Percentiles rank a stretch among this genome's conserved stretches.
Conservation (phyloP, 2,888 invertebrate species). For the Lasioglossum lativentre region DNA sequence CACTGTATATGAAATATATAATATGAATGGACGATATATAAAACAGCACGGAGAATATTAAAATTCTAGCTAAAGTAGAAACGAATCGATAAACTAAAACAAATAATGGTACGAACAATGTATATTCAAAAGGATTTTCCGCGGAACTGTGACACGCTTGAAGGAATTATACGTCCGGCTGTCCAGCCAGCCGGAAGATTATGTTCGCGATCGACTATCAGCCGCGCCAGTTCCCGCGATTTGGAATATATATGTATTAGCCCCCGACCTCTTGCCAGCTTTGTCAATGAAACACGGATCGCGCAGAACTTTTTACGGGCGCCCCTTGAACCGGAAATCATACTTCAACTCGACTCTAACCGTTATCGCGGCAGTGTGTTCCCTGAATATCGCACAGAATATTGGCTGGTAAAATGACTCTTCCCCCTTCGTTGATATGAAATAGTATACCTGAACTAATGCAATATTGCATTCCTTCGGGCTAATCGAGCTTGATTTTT, state of each 20-base stretch:
- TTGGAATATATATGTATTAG: slow-evolving; percentile 22
- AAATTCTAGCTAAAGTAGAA: neutral
- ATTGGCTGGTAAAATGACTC: slow-evolving; percentile 26
- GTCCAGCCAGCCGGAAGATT: slow-evolving; percentile 35
- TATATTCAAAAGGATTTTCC: neutral
- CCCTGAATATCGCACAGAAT: neutral
- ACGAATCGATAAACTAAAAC: neutral
- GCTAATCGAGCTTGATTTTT: neutral
- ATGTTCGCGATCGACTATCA: slow-evolving; percentile 58
- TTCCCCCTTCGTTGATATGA: slow-evolving; percentile 14
- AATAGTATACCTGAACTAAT: neutral
- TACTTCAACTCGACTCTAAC: slow-evolving; percentile 16
- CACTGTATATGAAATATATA: too few relatives aligned
- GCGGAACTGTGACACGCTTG: too few relatives aligned
- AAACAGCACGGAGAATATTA: too few relatives aligned
- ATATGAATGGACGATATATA: too few relatives aligned
- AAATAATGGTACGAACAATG: neutral
- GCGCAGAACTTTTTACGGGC: neutral
- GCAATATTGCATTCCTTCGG: slow-evolving; percentile 10
- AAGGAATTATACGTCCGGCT: slow-evolving; percentile 20
- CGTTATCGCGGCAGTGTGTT: slow-evolving; percentile 4
- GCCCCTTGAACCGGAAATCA: slow-evolving; percentile 24
- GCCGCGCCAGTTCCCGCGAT: slow-evolving; percentile 53
- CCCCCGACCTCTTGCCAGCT: neutral
- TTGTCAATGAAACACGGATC: slow-evolving; percentile 51